A percentile compares a stretch with the other conserved stretches of the same genome.
These are phyloP conservation scores for Chamaea fasciata DNA, from an alignment of 2,113 vertebrate genomes.

Conservation along the genomic window DNA sequence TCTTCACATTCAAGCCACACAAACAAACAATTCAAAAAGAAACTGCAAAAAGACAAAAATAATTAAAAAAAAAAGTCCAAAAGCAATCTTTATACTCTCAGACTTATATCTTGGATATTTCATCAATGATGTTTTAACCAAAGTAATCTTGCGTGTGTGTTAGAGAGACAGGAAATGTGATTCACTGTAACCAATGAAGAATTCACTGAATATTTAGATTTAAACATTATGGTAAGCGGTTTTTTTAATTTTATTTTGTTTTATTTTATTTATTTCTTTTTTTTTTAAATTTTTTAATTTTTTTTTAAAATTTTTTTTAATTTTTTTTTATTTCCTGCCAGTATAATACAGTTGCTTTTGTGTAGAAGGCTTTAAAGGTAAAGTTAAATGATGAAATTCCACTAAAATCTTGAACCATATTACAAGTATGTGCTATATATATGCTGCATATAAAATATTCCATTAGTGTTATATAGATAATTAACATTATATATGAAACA, in stretches of 20 bases:
- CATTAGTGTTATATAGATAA: not conserved
- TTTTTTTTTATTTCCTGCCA: not conserved
- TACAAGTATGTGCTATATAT: not conserved
- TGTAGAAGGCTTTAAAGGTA: not conserved
- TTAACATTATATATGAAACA: not conserved
- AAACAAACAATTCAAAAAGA: not conserved
- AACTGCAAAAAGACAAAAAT: not conserved
- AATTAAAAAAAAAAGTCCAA: not conserved
- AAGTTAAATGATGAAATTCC: not conserved
- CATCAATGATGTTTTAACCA: not conserved
- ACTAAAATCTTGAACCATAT: not conserved
- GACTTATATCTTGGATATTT: not conserved
- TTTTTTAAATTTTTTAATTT: too few relatives aligned
- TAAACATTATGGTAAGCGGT: not conserved
- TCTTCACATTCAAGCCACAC: not conserved
- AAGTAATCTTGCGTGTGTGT: not conserved
- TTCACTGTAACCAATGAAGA: not conserved
- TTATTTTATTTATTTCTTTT: too few relatives aligned
- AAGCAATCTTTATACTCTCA: not conserved
- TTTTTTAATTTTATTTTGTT: not conserved
- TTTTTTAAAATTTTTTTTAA: too few relatives aligned
- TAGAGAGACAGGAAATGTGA: not conserved
- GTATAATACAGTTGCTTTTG: not conserved
- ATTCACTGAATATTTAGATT: not conserved
- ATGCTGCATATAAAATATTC: not conserved